Percentiles rank a stretch among this genome's conserved stretches.
Conservation (phyloP, 2,113 vertebrate species). For the Leptobrachium leishanense region DNA sequence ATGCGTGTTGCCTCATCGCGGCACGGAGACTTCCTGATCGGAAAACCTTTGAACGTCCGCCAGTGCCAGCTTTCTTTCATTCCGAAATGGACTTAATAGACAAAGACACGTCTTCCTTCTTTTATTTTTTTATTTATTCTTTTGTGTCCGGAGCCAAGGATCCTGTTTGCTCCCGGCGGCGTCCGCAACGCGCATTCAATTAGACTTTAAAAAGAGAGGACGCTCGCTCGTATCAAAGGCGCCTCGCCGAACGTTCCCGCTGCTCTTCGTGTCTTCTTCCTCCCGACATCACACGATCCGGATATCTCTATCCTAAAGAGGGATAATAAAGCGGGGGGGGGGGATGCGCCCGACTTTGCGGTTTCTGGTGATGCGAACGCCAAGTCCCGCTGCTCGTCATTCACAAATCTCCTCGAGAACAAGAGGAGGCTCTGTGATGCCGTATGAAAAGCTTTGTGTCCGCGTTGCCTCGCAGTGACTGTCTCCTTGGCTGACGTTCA, state of each 20-base stretch:
- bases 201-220: background rate
- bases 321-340: background rate
- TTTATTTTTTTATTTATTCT: too few relatives aligned
- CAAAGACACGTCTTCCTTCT: background rate
- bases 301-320: background rate
- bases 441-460: background rate
- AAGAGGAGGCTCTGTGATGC: background rate
- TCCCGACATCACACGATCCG: background rate
- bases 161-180: constrained; percentile 5
- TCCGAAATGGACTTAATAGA: background rate
- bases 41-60: background rate
- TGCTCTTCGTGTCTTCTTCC: background rate
- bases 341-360: background rate
- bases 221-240: background rate
- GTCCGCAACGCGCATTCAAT: background rate
- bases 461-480: background rate
- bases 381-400: background rate
- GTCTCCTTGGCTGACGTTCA: too few relatives aligned
- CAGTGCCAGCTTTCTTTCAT: background rate
- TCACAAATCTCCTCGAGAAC: background rate
- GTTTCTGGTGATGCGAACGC: background rate
- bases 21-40: background rate
- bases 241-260: background rate
- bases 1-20: too few relatives aligned
- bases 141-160: background rate